A percentile compares a stretch with the other conserved stretches of the same genome.
Conservation (phyloP, 2,797 vertebrate genomes). For the Megaceryle alcyon region DNA sequence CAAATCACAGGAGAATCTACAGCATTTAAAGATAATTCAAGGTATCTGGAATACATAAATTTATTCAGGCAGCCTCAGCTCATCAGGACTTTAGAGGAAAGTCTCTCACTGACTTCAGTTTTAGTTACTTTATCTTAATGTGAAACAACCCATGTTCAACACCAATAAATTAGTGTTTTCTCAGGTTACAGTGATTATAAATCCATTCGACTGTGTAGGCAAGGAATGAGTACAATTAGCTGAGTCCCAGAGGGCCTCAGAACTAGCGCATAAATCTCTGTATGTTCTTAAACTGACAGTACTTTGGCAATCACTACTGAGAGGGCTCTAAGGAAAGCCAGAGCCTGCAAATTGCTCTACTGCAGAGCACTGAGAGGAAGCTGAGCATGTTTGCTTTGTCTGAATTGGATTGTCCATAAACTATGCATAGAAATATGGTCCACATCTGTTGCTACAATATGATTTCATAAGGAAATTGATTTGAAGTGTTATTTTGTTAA, state of each 20-base stretch:
- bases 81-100: not conserved
- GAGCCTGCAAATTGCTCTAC: not conserved
- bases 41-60: not conserved
- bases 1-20: not conserved
- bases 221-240: slow-evolving; percentile 29
- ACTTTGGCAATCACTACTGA: not conserved
- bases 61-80: not conserved
- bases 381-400: not conserved
- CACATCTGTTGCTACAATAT: not conserved
- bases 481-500: not conserved
- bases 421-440: not conserved
- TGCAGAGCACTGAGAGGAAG: not conserved
- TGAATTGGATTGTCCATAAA: not conserved
- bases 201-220: slow-evolving; percentile 18
- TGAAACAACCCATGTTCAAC: not conserved
- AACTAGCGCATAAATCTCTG: slow-evolving; percentile 16
- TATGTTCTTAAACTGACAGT: slow-evolving; percentile 4
- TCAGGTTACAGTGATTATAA: slow-evolving; percentile 1
- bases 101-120: slow-evolving; percentile 5
- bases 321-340: not conserved
- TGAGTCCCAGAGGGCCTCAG: not conserved
- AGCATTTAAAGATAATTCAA: not conserved
- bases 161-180: slow-evolving; percentile 31
- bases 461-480: not conserved
- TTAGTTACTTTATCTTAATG: slow-evolving; percentile 33